A percentile compares a stretch with the other conserved stretches of the same genome.
Conservation (phyloP, 2,888 invertebrate genomes). For the Andrena bucephala region DNA sequence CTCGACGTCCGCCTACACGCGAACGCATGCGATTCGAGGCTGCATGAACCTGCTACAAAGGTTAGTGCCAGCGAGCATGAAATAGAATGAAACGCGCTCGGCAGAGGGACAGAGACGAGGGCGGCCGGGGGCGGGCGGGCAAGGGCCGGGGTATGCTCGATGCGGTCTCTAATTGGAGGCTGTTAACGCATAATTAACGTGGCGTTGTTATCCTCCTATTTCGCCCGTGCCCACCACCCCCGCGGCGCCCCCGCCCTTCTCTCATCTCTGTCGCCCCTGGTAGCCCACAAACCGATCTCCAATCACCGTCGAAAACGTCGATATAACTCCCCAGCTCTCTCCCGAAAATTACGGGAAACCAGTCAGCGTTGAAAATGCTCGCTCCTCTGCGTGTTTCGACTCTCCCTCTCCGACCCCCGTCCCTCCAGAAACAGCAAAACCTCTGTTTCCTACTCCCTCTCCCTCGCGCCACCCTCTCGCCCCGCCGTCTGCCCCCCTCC, state of each 20-base stretch:
- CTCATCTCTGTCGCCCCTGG: slow-evolving; percentile 55
- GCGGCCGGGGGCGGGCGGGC: neutral
- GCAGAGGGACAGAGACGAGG: neutral
- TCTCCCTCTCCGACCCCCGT: neutral
- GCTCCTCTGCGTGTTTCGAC: slow-evolving; percentile 29
- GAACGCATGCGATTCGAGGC: slow-evolving; percentile 59
- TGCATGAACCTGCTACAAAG: slow-evolving; percentile 55
- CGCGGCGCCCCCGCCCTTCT: slow-evolving; percentile 40
- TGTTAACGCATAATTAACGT: slow-evolving; percentile 81
- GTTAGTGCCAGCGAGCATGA: slow-evolving; percentile 54
- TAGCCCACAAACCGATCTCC: slow-evolving; percentile 65
- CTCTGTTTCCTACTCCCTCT: neutral
- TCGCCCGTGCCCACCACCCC: slow-evolving; percentile 56
- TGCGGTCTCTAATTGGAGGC: slow-evolving; percentile 79
- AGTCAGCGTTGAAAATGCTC: slow-evolving; percentile 70
- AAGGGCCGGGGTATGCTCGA: slow-evolving; percentile 57
- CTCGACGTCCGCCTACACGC: slow-evolving; percentile 48
- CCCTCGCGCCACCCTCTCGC: neutral
- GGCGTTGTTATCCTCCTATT: slow-evolving; percentile 70
- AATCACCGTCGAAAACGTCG: slow-evolving; percentile 74
- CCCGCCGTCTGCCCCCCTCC: neutral
- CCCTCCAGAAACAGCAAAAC: slow-evolving; percentile 1
- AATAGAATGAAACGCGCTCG: slow-evolving; percentile 42
- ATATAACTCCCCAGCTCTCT: slow-evolving; percentile 64
- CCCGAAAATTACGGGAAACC: slow-evolving; percentile 76